phyloP scores from a whole-genome alignment of 2,113 vertebrate species.

The Ciconia boyciana region DNA sequence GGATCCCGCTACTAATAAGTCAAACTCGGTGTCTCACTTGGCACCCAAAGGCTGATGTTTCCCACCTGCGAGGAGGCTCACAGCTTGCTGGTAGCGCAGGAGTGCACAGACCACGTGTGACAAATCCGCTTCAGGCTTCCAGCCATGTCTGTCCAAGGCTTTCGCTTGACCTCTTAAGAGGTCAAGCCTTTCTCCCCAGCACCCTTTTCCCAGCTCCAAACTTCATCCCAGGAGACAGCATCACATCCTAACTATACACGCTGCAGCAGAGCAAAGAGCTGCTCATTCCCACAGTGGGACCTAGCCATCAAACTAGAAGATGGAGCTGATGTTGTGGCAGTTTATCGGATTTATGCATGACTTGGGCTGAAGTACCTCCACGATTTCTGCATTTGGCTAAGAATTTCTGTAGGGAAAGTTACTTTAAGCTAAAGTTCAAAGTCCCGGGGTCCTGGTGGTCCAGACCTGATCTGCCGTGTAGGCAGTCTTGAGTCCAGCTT shows the following conservation, averaged over 20 bases:
- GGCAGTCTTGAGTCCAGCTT: neutral
- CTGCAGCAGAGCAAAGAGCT: neutral
- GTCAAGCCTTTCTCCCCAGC: neutral
- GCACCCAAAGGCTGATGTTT: neutral
- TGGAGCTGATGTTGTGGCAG: neutral
- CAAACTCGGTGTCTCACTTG: neutral
- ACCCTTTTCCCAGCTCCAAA: neutral
- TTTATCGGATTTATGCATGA: neutral
- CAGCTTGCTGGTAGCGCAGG: neutral
- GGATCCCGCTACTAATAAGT: neutral
- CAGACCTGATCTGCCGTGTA: neutral
- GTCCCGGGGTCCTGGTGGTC: neutral
- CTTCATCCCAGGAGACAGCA: neutral
- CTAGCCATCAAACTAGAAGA: neutral
- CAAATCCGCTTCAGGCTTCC: neutral
- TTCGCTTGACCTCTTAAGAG: neutral
- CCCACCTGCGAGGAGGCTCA: neutral
- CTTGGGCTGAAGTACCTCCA: neutral
- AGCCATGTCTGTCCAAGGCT: rapidly evolving
- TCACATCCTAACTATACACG: rapidly evolving
- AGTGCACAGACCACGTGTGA: rapidly evolving
- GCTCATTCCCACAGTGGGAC: neutral
- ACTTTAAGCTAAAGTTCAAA: neutral
- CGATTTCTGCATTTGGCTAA: neutral
- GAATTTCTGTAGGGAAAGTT: neutral